Evolutionary conservation across 2,888 invertebrate species (phyloP).

Genomic region (Hydraecia micacea): DNA sequence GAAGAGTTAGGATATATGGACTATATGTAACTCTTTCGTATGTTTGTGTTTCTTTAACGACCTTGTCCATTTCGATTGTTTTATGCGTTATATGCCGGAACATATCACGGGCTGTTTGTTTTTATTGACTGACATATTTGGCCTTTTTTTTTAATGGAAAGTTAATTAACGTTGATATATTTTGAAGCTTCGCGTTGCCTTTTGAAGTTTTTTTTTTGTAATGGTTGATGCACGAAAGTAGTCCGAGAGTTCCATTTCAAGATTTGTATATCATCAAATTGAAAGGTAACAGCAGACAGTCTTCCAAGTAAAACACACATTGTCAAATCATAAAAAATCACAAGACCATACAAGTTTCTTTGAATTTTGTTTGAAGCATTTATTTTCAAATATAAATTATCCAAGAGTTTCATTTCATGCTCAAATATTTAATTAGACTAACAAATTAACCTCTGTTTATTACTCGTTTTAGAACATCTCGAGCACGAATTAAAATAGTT

Average conservation of each 20-base stretch:
- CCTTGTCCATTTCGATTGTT: constrained; percentile 41
- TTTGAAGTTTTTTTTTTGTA: background rate
- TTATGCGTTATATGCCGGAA: constrained; percentile 38
- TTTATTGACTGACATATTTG: constrained; percentile 42
- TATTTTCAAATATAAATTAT: background rate
- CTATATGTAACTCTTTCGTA: background rate
- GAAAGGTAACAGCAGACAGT: background rate
- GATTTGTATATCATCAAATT: constrained; percentile 11
- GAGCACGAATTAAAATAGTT: background rate
- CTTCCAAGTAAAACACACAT: background rate
- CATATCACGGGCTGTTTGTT: constrained; percentile 40
- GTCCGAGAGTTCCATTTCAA: background rate
- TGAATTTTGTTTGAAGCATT: background rate
- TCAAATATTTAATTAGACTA: background rate
- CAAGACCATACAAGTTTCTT: background rate
- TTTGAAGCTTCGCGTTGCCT: background rate
- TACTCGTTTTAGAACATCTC: background rate
- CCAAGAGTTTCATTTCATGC: background rate
- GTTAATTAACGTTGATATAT: constrained; percentile 23
- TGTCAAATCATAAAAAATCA: background rate
- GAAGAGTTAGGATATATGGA: background rate
- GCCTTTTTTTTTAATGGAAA: constrained; percentile 16
- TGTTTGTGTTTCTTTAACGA: constrained; percentile 2
- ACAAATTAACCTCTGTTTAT: background rate
- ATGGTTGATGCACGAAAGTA: background rate